A percentile compares a stretch with the other conserved stretches of the same genome.
These are phyloP conservation scores for Cebidichthys violaceus DNA, from an alignment of 2,113 vertebrate species.

Conservation along the genomic window DNA sequence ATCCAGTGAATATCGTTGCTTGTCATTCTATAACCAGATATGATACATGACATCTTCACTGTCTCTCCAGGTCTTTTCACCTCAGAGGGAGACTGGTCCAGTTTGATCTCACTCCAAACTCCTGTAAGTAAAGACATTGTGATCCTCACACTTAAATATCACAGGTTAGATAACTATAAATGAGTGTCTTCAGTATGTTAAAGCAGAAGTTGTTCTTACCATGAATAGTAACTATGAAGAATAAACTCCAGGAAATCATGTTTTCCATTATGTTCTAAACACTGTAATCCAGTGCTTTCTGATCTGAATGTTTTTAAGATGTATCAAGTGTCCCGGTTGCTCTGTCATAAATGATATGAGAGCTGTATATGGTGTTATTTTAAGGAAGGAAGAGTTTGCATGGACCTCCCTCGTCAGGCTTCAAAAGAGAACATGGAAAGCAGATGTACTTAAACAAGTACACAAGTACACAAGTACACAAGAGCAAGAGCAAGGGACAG, in stretches of 20 bases:
- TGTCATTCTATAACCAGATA: not conserved
- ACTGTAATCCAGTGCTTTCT: too few species aligned
- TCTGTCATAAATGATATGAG: not conserved
- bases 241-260: too few species aligned
- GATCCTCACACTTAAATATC: too few species aligned
- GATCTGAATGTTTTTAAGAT: not conserved
- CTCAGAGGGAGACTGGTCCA: conserved; percentile 12
- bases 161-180: too few species aligned
- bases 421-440: not conserved
- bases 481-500: too few species aligned
- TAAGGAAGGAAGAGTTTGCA: conserved; percentile 9
- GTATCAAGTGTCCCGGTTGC: not conserved
- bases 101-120: not conserved
- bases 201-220: too few species aligned
- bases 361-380: not conserved
- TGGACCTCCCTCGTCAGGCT: not conserved
- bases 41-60: conserved; percentile 39
- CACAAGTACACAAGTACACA: not conserved
- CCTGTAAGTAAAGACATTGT: not conserved
- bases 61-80: conserved; percentile 36
- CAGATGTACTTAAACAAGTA: not conserved
- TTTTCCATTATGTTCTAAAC: too few species aligned
- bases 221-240: too few species aligned
- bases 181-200: too few species aligned
- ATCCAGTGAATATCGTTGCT: conserved; percentile 24